Conservation (phyloP, 2,113 vertebrate genomes). For the Arenaria interpres region DNA sequence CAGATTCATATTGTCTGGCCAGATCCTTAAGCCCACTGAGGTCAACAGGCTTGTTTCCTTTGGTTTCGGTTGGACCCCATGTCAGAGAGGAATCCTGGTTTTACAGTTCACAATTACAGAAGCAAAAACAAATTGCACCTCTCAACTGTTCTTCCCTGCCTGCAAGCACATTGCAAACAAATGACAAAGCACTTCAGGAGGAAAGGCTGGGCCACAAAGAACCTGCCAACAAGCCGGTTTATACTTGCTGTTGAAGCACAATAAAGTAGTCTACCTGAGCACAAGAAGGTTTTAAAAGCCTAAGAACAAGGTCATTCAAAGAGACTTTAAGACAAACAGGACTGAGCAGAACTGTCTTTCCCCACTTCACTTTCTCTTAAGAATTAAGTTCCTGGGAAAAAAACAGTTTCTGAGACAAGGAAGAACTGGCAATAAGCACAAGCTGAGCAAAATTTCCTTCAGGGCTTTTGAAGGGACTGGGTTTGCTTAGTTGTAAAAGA, state of each 20-base stretch:
- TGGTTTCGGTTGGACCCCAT: conserved; percentile 50
- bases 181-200: conserved; percentile 48
- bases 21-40: background rate
- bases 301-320: conserved; percentile 45
- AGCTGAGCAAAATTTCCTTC: background rate
- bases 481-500: background rate
- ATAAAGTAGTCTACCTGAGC: conserved; percentile 32
- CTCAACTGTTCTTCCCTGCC: conserved; percentile 63
- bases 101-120: conserved; percentile 51
- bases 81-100: conserved; percentile 35
- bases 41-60: background rate
- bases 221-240: conserved; percentile 63
- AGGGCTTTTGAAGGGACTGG: background rate
- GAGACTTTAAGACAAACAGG: conserved; percentile 49
- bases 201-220: conserved; percentile 47
- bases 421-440: background rate
- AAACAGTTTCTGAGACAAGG: background rate
- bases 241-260: conserved; percentile 69
- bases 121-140: conserved; percentile 62
- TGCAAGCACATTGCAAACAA: conserved; percentile 52
- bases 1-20: background rate
- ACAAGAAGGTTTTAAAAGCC: background rate
- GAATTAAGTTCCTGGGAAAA: conserved; percentile 1
- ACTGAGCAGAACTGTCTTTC: conserved; percentile 33
- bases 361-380: background rate